Conservation (phyloP, 2,888 invertebrate genomes). For the Drosophila pegasa region DNA sequence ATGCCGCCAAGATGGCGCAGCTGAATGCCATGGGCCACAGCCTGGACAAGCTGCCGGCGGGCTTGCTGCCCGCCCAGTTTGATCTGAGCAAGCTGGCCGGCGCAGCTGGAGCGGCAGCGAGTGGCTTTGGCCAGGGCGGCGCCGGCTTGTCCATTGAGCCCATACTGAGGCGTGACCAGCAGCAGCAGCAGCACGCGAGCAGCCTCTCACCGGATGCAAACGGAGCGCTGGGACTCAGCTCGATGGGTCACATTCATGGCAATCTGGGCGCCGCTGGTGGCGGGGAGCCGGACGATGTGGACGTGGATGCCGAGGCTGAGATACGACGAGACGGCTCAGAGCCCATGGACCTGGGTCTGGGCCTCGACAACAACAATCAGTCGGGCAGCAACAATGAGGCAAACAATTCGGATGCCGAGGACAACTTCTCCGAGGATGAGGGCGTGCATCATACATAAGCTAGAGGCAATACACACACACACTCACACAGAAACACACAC, state of each 20-base stretch:
- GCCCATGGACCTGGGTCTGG: slow-evolving; percentile 84
- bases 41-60: slow-evolving; percentile 86
- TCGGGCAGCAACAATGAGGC: slow-evolving; percentile 83
- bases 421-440: slow-evolving; percentile 85
- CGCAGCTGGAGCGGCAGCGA: slow-evolving; percentile 40
- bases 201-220: slow-evolving; percentile 62
- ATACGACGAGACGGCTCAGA: slow-evolving; percentile 83
- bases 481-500: background rate
- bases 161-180: slow-evolving; percentile 77
- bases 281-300: slow-evolving; percentile 36
- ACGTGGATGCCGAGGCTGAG: slow-evolving; percentile 63
- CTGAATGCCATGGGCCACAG: slow-evolving; percentile 88
- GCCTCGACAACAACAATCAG: slow-evolving; percentile 82
- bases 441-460: slow-evolving; percentile 84
- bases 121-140: slow-evolving; percentile 50
- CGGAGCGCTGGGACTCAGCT: slow-evolving; percentile 56
- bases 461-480: slow-evolving; percentile 20
- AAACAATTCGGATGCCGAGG: slow-evolving; percentile 83
- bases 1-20: slow-evolving; percentile 92
- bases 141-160: slow-evolving; percentile 83
- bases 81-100: slow-evolving; percentile 83
- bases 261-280: slow-evolving; percentile 30
- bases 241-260: slow-evolving; percentile 54
- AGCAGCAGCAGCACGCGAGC: slow-evolving; percentile 63
- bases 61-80: slow-evolving; percentile 83